Evolutionary conservation across 2,888 invertebrate species (phyloP), one percentile per base, ranked within the genome.

Genomic region (Ornithoptera priamus): DNA sequence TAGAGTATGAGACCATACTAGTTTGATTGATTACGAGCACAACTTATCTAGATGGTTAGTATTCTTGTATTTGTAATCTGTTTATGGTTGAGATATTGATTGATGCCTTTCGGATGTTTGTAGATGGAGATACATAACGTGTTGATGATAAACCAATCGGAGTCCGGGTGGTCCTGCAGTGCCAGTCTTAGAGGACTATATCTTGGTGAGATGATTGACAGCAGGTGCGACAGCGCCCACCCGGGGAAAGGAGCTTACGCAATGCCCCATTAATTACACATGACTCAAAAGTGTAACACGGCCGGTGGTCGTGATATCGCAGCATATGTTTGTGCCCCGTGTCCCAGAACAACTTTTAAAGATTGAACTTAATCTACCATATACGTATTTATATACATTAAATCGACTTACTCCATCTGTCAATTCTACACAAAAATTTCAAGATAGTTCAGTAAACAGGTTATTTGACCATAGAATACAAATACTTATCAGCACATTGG

Each of bases 211-310:
- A 61, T 81, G 84, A 85, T 79, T 82, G 84, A 85, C 81, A 76
- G 78, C 77, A 68, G 71, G 71, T 75, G 71, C 74, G 75, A 61
- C 65, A 60, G 62, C 58, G 69, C 61, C 69, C 75, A 78, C 76
- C 77, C 76, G 75, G 84, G 81, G 85, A 86, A 86, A 85, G 85
- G 84, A 58, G 72, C 69, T 86, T 85, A 80, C 78, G 75, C 78
- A 86, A 87, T 73, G 66, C 65, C 67, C 77, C 77, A 78, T 78
- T 82, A 81, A 81, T 80, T 80, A 76, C 79, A 79, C 75, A 75
- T 75, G 80, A 77, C 74, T 79, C 77, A 76, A 77, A 80, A 77
- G 72, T 73, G 75, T 76, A 73, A 71, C 73, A 69, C 65, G 71
- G 57, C 71, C 74, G 76, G 73, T 77, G 68, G 69, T 67, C 70